Evolutionary conservation across 1,140 invertebrate species (phyloP), one percentile per base, ranked within the genome.

Genomic region (Ridgeia piscesae): DNA sequence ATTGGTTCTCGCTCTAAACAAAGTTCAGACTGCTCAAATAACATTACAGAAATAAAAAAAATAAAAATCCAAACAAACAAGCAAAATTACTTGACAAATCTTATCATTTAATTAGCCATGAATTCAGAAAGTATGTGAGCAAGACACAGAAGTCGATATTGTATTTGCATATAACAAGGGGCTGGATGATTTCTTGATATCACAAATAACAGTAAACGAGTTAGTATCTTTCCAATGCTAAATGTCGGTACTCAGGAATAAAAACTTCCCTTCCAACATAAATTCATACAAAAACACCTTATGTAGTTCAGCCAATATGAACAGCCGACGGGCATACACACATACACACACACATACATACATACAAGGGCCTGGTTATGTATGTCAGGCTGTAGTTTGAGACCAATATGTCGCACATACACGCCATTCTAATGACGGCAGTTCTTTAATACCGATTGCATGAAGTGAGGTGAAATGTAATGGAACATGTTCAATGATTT

Each of bases 81-180:
- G 58, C 58, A 77, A 77, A 77, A 77, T 77, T 77, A 77, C 58
- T 77, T 77, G 58, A 77, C 58, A 77, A 31, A 77, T 21, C 58
- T 77, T 77, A 77, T 77, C 58, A 77, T 77, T 77, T 77, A 77
- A 77, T 77, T 77, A 77, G 58, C 58, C 58, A 77, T n/a, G n/a
- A n/a, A n/a, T 77, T 77, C 58, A 77, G 58, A 77, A 77, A 31
- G 6, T 50, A 50, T 77, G 27, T 77, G 58, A 77, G 58, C 58
- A 77, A 77, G 58, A 77, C 58, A 50, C 21, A 77, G 58, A 77
- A 27, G 58, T 77, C 2, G 0, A 31, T 77, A 77, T 77, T 77
- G 58, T 77, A 77, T 77, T 77, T 77, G 58, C 58, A 77, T 77
- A 31, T 77, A 77, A 77, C 58, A 77, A 77, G 58, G 58, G 58